Conservation (phyloP, 2,113 vertebrate species). For the Pogonocichla stellata region DNA sequence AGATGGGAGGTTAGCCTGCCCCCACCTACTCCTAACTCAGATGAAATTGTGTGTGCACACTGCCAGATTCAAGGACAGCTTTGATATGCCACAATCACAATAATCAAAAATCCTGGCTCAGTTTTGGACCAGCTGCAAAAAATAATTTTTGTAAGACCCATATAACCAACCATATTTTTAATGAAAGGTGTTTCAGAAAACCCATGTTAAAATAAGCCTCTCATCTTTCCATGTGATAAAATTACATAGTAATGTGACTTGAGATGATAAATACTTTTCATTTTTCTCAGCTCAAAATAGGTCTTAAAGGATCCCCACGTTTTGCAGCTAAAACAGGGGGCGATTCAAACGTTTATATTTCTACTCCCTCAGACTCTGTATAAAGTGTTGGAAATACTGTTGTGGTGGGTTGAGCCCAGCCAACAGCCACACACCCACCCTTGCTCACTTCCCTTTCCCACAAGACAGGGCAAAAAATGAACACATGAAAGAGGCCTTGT, state of each 20-base stretch:
- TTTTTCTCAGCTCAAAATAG: not conserved
- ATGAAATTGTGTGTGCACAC: not conserved
- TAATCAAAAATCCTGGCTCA: not conserved
- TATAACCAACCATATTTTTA: not conserved
- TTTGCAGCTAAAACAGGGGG: not conserved
- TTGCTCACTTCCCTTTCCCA: not conserved
- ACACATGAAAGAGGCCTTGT: not conserved
- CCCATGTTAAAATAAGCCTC: not conserved
- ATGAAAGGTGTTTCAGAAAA: not conserved
- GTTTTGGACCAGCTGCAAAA: not conserved
- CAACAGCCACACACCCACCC: not conserved
- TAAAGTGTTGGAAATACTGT: not conserved
- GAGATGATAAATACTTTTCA: not conserved
- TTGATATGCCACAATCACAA: not conserved
- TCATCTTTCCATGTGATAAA: not conserved
- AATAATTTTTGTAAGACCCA: not conserved
- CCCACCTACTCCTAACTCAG: not conserved
- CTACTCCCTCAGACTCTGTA: not conserved
- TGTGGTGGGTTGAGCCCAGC: not conserved
- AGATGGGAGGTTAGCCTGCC: not conserved
- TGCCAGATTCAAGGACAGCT: not conserved
- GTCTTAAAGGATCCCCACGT: not conserved
- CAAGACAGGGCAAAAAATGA: not conserved
- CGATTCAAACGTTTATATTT: not conserved
- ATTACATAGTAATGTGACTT: not conserved